Conservation (phyloP, 2,888 invertebrate species). For the Tetragonisca angustula region DNA sequence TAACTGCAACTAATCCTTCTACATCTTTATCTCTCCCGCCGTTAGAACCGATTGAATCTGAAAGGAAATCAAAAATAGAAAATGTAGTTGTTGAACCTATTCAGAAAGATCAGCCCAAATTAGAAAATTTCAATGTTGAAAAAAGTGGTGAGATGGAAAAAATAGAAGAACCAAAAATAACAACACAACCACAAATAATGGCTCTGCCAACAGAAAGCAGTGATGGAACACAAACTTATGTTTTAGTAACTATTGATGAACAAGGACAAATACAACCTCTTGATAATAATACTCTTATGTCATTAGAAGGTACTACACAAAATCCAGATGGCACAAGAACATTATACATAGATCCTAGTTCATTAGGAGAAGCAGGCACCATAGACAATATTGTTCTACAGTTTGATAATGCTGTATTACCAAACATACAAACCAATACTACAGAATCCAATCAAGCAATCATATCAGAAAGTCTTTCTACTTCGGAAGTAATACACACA, state of each 20-base stretch:
- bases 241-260: conserved; percentile 90
- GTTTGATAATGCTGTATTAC: conserved; percentile 83
- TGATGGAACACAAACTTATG: conserved; percentile 90
- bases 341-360: conserved; percentile 84
- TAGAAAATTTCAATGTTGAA: conserved; percentile 48
- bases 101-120: conserved; percentile 62
- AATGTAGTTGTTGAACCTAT: conserved; percentile 54
- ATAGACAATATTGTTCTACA: conserved; percentile 86
- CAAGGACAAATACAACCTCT: conserved; percentile 89
- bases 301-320: conserved; percentile 81
- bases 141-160: conserved; percentile 68
- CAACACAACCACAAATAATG: conserved; percentile 87
- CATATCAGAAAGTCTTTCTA: conserved; percentile 72
- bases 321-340: conserved; percentile 80
- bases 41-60: conserved; percentile 68
- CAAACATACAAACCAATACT: conserved; percentile 73
- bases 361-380: conserved; percentile 84
- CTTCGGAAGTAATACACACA: conserved; percentile 74
- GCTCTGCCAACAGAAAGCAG: conserved; percentile 90
- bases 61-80: conserved; percentile 66
- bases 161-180: conserved; percentile 73
- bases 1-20: conserved; percentile 42
- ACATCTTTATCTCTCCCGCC: conserved; percentile 65
- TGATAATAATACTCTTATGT: conserved; percentile 89
- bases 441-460: conserved; percentile 83